These are phyloP conservation scores for Cichladusa arquata DNA, from an alignment of 2,113 vertebrate genomes.

Conservation along the genomic window DNA sequence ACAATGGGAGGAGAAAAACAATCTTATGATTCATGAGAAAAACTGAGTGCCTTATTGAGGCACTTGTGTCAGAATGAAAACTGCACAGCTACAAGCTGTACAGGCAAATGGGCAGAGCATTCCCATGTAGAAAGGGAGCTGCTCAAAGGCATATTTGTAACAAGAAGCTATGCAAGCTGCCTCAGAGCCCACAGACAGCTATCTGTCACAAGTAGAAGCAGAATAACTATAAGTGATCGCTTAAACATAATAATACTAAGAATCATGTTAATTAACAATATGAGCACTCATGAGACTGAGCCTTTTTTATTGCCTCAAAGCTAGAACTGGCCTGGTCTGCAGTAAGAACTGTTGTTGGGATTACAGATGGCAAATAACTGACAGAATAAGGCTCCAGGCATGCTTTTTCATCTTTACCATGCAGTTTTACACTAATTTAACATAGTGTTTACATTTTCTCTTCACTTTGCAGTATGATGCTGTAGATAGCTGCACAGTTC, in stretches of 20 bases:
- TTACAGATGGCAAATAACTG: slow-evolving; percentile 32
- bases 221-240: neutral
- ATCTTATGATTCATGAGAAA: neutral
- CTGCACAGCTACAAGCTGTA: neutral
- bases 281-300: neutral
- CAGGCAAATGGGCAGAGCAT: neutral
- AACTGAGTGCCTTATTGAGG: neutral
- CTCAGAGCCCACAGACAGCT: neutral
- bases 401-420: neutral
- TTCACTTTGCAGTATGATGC: neutral
- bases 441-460: slow-evolving; percentile 10
- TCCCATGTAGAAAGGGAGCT: neutral
- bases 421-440: slow-evolving; percentile 30
- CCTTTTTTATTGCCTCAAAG: neutral
- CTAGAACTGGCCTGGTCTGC: neutral
- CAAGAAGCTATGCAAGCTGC: neutral
- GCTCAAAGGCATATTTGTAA: neutral
- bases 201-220: neutral
- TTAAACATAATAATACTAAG: slow-evolving; percentile 26
- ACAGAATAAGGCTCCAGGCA: slow-evolving; percentile 41
- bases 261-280: slow-evolving; percentile 6
- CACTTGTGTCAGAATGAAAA: neutral
- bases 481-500: neutral
- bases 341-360: neutral
- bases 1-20: neutral